Conservation (phyloP, 2,113 vertebrate genomes). For the Hemichromis elongatus region DNA sequence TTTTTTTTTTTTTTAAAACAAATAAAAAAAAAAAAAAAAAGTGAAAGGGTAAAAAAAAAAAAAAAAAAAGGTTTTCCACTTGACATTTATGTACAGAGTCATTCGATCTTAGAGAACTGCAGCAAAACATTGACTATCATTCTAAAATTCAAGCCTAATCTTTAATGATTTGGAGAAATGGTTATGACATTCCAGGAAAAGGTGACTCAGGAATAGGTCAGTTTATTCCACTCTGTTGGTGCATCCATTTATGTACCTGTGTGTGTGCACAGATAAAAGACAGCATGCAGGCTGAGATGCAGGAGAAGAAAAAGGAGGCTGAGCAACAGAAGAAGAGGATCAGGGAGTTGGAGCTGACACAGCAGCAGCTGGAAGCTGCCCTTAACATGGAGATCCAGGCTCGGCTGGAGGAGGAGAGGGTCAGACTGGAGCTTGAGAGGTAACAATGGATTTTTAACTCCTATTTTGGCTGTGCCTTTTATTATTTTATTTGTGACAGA, state of each 20-base stretch:
- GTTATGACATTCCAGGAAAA: slow-evolving; percentile 20
- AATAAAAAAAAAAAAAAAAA: no score
- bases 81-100: background rate
- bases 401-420: slow-evolving; percentile 70
- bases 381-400: slow-evolving; percentile 74
- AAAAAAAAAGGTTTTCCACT: background rate
- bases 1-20: no score
- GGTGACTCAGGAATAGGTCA: slow-evolving; percentile 14
- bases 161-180: background rate
- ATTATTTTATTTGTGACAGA: background rate
- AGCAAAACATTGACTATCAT: background rate
- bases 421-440: slow-evolving; percentile 69
- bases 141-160: slow-evolving; percentile 13
- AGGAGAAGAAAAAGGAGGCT: slow-evolving; percentile 66
- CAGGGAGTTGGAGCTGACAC: slow-evolving; percentile 71
- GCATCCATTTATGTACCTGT: background rate
- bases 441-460: background rate
- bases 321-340: slow-evolving; percentile 71
- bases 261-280: slow-evolving; percentile 66
- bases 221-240: background rate
- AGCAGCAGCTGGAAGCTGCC: slow-evolving; percentile 67
- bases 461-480: background rate
- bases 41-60: no score
- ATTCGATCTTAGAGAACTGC: background rate
- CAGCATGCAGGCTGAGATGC: slow-evolving; percentile 66